Evolutionary conservation across 35 echinoderm and acorn worm species (phyloP).

Genomic region (Holothuria glaberrima): DNA sequence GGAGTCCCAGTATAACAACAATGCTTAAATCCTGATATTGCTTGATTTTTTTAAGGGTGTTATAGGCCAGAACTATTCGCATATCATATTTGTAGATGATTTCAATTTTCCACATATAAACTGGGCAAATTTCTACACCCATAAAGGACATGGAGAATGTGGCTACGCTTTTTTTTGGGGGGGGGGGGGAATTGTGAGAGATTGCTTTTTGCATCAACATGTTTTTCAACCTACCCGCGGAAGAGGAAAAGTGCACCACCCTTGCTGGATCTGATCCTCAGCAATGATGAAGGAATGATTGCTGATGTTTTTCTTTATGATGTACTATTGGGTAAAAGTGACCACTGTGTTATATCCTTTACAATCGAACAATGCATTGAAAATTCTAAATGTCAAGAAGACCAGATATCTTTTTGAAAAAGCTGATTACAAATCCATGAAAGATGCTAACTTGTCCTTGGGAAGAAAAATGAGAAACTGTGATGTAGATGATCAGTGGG

Average conservation of each 20-base stretch:
- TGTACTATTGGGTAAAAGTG: constrained; percentile 31
- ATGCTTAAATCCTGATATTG: neutral
- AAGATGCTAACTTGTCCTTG: neutral
- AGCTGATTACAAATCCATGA: neutral
- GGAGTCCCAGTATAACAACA: constrained; percentile 3
- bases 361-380: neutral
- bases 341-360: constrained; percentile 14
- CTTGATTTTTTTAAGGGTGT: neutral
- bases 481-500: neutral
- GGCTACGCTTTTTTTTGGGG: constrained; percentile 2
- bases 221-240: neutral
- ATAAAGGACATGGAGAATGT: neutral
- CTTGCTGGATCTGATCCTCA: constrained; percentile 4
- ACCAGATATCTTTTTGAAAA: neutral
- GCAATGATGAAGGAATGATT: constrained; percentile 7
- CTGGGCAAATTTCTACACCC: neutral
- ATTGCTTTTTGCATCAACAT: constrained; percentile 18
- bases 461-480: neutral
- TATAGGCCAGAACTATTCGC: neutral
- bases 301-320: constrained; percentile 8
- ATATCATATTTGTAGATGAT: neutral
- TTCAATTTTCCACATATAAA: constrained; percentile 16
- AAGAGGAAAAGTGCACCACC: neutral
- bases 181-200: constrained; percentile 1
- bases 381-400: neutral